These are phyloP conservation scores for Drosophila bocqueti DNA, from an alignment of 1,140 invertebrate species.

Conservation along the genomic window DNA sequence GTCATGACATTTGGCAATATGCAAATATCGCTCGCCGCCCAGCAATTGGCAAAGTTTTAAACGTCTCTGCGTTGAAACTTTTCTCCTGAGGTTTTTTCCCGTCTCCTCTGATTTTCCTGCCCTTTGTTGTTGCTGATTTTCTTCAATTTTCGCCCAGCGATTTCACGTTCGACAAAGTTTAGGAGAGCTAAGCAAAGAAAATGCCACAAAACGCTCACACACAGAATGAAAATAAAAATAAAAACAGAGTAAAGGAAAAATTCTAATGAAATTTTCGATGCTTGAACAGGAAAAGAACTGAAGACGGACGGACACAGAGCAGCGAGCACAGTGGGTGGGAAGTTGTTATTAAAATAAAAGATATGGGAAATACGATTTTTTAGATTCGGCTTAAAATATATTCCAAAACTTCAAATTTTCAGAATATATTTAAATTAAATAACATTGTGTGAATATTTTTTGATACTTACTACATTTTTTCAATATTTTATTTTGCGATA, in stretches of 20 bases:
- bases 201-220: conserved; percentile 41
- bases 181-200: conserved; percentile 81
- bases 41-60: conserved; percentile 65
- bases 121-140: conserved; percentile 51
- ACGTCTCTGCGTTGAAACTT: conserved; percentile 54
- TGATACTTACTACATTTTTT: no score
- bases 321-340: conserved; percentile 5
- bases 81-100: conserved; percentile 5
- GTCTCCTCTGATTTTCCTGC: not conserved
- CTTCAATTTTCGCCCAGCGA: conserved; percentile 77
- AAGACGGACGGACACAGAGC: conserved; percentile 2
- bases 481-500: no score
- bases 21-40: conserved; percentile 59
- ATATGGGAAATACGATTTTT: not conserved
- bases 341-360: not conserved
- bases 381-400: not conserved
- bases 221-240: conserved; percentile 46
- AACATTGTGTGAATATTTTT: not conserved
- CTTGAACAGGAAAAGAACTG: conserved; percentile 13
- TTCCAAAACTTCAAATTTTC: not conserved
- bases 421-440: not conserved
- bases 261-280: conserved; percentile 58
- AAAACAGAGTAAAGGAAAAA: conserved; percentile 31
- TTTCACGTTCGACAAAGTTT: conserved; percentile 84
- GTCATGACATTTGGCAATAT: conserved; percentile 73